Percentiles rank a stretch among this genome's conserved stretches.
phyloP scores from a whole-genome alignment of 1,140 invertebrate genomes.

The Heliconius hewitsoni region DNA sequence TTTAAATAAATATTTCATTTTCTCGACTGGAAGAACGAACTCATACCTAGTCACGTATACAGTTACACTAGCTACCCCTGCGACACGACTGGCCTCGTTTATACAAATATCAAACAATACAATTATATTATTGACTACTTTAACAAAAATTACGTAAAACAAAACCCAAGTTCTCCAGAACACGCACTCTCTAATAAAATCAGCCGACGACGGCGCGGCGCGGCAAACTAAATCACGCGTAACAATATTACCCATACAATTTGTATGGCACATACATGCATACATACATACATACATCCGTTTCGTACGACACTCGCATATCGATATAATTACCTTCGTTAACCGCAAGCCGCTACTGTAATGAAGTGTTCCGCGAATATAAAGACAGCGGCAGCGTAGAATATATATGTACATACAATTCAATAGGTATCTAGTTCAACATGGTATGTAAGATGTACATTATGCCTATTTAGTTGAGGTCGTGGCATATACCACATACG shows the following conservation, averaged over 20 bases:
- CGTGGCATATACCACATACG: too few relatives aligned
- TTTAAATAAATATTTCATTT: too few relatives aligned
- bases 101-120: too few relatives aligned
- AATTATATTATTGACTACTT: not conserved
- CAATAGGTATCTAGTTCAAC: not conserved
- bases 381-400: constrained; percentile 25
- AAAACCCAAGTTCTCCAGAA: not conserved
- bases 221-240: constrained; percentile 40
- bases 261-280: constrained; percentile 35
- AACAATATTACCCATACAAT: constrained; percentile 41
- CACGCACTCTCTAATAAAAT: constrained; percentile 19
- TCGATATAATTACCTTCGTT: constrained; percentile 55
- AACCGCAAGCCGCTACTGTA: constrained; percentile 47
- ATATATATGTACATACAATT: not conserved
- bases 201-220: constrained; percentile 12
- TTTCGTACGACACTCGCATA: constrained; percentile 52
- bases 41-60: too few relatives aligned
- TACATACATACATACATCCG: constrained; percentile 38
- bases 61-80: too few relatives aligned
- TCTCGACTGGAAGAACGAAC: too few relatives aligned
- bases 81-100: too few relatives aligned
- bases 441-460: too few relatives aligned
- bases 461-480: too few relatives aligned
- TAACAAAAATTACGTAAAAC: not conserved
- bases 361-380: constrained; percentile 49